Evolutionary conservation across 2,113 vertebrate genomes (phyloP).

Genomic region (Loxodonta africana): DNA sequence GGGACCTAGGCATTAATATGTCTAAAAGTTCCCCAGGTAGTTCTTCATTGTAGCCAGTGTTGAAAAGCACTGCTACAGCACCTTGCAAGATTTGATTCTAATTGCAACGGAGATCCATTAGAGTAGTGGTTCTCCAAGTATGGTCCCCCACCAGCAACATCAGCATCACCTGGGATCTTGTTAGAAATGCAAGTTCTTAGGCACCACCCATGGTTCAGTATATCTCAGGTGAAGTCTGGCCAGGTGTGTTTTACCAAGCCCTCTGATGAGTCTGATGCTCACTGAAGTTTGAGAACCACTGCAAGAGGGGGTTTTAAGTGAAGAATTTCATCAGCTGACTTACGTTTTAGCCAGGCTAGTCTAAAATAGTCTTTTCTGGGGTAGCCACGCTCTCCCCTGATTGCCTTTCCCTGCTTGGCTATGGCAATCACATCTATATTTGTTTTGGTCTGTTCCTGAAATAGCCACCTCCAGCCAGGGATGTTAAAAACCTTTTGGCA

Average conservation of each 20-base stretch:
- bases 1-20: background rate
- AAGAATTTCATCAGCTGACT: background rate
- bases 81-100: background rate
- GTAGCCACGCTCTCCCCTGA: background rate
- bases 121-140: background rate
- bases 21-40: background rate
- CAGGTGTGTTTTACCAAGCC: background rate
- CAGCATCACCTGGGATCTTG: background rate
- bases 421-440: slow-evolving; percentile 11
- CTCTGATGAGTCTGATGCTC: background rate
- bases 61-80: background rate
- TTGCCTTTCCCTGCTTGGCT: slow-evolving; percentile 4
- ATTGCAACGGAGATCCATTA: background rate
- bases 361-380: background rate
- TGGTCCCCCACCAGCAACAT: background rate
- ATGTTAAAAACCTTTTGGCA: background rate
- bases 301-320: background rate
- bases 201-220: background rate
- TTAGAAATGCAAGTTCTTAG: background rate
- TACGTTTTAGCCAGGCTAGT: background rate
- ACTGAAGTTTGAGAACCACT: background rate
- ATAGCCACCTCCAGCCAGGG: background rate
- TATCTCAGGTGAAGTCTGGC: background rate
- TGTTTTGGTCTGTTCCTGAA: slow-evolving; percentile 14
- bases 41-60: background rate